Conservation (phyloP, 2,797 vertebrate species). For the Cyprinodon diabolis region DNA sequence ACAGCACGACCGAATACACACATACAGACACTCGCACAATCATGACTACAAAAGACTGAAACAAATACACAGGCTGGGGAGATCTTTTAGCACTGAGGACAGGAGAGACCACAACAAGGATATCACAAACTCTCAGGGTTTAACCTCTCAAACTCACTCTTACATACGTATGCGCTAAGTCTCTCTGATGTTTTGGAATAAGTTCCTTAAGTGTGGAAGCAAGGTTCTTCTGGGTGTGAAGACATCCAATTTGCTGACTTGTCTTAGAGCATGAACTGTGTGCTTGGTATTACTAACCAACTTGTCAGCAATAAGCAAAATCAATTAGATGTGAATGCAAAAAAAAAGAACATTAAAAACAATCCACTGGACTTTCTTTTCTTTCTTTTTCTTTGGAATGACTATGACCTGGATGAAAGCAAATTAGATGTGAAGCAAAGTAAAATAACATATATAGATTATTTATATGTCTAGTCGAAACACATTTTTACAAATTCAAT, state of each 20-base stretch:
- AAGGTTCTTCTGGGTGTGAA: slow-evolving; percentile 63
- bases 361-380: no score
- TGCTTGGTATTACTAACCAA: slow-evolving; percentile 42
- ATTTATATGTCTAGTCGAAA: no score
- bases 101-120: slow-evolving; percentile 54
- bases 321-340: no score
- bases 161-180: not conserved
- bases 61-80: slow-evolving; percentile 24
- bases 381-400: no score
- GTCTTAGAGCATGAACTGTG: slow-evolving; percentile 18
- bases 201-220: slow-evolving; percentile 35
- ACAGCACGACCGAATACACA: slow-evolving; percentile 52
- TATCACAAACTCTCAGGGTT: slow-evolving; percentile 29
- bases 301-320: not conserved
- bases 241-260: slow-evolving; percentile 50
- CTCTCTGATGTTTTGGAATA: slow-evolving; percentile 51
- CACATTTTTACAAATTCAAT: no score
- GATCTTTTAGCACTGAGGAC: slow-evolving; percentile 48
- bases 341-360: no score
- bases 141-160: slow-evolving; percentile 28
- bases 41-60: slow-evolving; percentile 28
- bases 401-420: no score
- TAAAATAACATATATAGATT: no score
- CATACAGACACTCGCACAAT: slow-evolving; percentile 24
- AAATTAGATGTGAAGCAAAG: no score